Evolutionary conservation across 2,797 vertebrate genomes (phyloP).

Genomic region (Odontamblyopus lacepedii): DNA sequence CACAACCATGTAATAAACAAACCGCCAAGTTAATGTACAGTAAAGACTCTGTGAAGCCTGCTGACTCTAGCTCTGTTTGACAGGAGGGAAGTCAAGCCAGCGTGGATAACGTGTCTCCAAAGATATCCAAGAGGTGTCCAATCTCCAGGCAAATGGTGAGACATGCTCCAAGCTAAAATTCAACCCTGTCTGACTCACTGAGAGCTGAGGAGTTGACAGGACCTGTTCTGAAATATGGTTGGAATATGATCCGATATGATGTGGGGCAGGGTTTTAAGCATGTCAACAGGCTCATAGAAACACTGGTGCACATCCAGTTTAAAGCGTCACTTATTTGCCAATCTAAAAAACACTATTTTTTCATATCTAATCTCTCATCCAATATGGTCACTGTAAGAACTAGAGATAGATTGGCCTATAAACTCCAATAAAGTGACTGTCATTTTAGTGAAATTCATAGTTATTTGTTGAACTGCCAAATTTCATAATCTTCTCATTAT

Average conservation of each 20-base stretch:
- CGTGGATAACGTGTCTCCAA: constrained; percentile 66
- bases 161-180: neutral
- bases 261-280: neutral
- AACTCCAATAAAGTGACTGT: neutral
- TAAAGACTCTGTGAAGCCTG: constrained; percentile 1
- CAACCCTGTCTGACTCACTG: neutral
- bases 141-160: constrained; percentile 74
- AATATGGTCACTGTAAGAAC: neutral
- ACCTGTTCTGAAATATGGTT: neutral
- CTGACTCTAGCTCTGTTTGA: constrained; percentile 39
- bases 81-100: constrained; percentile 67
- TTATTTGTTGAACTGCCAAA: too few species aligned
- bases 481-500: too few species aligned
- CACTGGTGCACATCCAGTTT: neutral
- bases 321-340: neutral
- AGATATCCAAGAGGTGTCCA: constrained; percentile 68
- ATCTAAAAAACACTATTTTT: neutral
- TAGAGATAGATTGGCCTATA: neutral
- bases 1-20: neutral
- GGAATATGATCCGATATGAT: neutral
- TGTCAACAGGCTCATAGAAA: neutral
- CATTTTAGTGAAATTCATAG: too few species aligned
- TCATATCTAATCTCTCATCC: neutral
- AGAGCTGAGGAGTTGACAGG: neutral
- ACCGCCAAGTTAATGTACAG: neutral